Evolutionary conservation across 2,113 vertebrate genomes (phyloP).

Genomic region (Mungos mungo): DNA sequence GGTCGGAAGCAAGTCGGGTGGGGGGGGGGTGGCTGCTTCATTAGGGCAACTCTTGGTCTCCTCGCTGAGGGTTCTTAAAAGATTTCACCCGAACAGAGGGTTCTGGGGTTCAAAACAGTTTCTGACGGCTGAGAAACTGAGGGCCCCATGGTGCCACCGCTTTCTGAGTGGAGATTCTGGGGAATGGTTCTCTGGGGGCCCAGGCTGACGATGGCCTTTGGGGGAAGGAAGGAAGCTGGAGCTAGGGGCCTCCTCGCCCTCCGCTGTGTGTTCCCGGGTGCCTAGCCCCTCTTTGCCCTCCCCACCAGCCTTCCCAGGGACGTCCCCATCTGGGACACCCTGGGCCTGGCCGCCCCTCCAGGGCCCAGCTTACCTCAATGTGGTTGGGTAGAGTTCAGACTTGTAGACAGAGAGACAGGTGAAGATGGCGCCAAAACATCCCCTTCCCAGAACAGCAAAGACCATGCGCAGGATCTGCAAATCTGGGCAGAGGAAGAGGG

Average conservation of each 20-base stretch:
- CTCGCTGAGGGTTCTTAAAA: background rate
- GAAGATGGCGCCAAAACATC: conserved; percentile 84
- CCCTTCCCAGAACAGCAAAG: conserved; percentile 89
- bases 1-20: no score
- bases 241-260: background rate
- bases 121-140: background rate
- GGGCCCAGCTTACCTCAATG: conserved; percentile 81
- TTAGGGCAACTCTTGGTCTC: background rate
- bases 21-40: background rate
- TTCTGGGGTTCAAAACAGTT: background rate
- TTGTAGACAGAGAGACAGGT: conserved; percentile 85
- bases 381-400: conserved; percentile 87
- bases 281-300: background rate
- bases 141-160: background rate
- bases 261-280: background rate
- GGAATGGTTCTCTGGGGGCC: background rate
- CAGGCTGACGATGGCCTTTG: background rate
- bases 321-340: rapidly evolving
- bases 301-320: rapidly evolving
- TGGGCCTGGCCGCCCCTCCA: background rate
- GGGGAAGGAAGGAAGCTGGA: background rate
- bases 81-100: no score
- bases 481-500: conserved; percentile 77
- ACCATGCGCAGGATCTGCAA: conserved; percentile 82
- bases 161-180: no score